These are phyloP conservation scores for Oxyruncus cristatus DNA, from an alignment of 2,113 vertebrate genomes.

Conservation along the genomic window DNA sequence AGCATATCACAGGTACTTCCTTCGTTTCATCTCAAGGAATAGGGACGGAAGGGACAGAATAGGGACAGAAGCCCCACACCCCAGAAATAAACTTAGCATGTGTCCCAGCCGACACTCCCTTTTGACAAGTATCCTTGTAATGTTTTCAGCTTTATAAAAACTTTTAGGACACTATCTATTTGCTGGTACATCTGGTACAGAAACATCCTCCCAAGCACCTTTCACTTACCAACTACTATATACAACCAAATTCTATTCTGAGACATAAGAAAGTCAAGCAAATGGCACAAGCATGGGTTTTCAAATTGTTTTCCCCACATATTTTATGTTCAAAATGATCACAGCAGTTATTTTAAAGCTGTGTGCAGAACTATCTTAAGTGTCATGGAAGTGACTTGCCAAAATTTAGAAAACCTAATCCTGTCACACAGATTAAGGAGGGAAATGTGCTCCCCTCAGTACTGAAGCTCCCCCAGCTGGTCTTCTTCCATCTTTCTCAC, in stretches of 20 bases:
- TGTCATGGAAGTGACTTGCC: background rate
- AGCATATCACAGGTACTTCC: background rate
- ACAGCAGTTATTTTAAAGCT: background rate
- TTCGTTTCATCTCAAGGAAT: background rate
- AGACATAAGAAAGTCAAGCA: background rate
- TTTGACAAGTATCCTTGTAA: background rate
- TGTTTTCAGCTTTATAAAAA: background rate
- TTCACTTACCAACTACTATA: background rate
- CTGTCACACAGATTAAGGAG: background rate
- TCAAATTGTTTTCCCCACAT: background rate
- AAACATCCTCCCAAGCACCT: background rate
- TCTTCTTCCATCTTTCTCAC: background rate
- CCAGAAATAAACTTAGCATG: background rate
- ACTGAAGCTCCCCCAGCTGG: background rate
- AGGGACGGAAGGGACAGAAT: background rate
- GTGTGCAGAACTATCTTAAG: background rate
- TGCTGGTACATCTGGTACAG: background rate
- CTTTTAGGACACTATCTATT: background rate
- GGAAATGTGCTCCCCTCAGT: background rate
- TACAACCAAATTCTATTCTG: background rate
- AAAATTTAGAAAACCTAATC: constrained; percentile 11
- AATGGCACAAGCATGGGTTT: background rate
- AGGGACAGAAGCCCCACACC: background rate
- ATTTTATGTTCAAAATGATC: background rate
- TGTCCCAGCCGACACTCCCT: background rate